Conservation (phyloP, 2,113 vertebrate genomes). For the Podocnemis expansa region DNA sequence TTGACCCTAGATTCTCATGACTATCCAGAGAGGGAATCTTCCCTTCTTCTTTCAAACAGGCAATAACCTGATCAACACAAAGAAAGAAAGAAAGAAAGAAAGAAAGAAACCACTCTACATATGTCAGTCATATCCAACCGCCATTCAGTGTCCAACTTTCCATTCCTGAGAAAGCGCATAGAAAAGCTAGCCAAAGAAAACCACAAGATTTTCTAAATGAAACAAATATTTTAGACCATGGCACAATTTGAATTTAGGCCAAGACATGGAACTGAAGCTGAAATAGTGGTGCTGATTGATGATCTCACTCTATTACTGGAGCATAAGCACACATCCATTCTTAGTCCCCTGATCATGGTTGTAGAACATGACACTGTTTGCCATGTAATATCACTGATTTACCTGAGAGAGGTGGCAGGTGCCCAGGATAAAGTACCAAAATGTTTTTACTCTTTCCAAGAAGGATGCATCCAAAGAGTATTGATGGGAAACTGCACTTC, state of each 20-base stretch:
- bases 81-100: neutral
- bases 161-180: neutral
- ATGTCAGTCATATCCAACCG: neutral
- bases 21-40: neutral
- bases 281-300: neutral
- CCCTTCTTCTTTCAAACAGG: neutral
- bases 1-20: fast-evolving
- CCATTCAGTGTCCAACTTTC: neutral
- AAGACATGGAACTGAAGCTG: neutral
- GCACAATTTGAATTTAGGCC: neutral
- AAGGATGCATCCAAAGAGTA: too few species aligned
- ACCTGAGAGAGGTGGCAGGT: too few species aligned
- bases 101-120: too few species aligned
- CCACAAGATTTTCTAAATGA: neutral
- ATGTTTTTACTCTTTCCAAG: too few species aligned
- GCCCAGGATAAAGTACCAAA: too few species aligned
- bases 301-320: too few species aligned
- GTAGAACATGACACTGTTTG: too few species aligned
- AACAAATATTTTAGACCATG: neutral
- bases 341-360: too few species aligned
- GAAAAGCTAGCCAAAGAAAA: neutral
- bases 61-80: neutral
- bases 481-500: too few species aligned
- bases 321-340: too few species aligned
- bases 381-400: too few species aligned